Conservation (phyloP, 2,888 invertebrate species). For the Cepaea hortensis region DNA sequence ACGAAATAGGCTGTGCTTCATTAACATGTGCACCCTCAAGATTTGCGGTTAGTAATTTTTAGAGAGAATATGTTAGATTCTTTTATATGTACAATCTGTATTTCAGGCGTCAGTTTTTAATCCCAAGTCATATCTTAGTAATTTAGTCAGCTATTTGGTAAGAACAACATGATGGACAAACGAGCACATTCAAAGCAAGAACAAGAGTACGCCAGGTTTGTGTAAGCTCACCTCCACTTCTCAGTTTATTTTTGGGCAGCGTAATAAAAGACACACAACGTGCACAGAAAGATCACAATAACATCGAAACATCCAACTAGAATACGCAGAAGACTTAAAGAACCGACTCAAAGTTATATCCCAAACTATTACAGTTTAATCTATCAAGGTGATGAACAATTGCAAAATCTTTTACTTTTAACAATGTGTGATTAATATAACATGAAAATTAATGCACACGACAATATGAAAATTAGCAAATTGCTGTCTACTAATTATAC, state of each 20-base stretch:
- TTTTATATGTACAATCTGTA: not conserved
- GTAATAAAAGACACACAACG: too few species aligned
- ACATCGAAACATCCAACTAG: too few species aligned
- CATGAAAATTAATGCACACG: too few species aligned
- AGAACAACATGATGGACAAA: not conserved
- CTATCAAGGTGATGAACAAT: too few species aligned
- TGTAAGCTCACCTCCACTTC: not conserved
- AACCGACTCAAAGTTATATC: too few species aligned
- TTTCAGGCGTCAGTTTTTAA: not conserved
- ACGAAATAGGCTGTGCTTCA: slow-evolving; percentile 20
- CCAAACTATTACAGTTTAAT: too few species aligned
- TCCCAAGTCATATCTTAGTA: not conserved
- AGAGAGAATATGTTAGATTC: not conserved
- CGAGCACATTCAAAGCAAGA: not conserved
- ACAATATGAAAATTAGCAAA: too few species aligned
- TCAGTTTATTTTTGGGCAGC: not conserved
- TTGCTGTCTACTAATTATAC: too few species aligned
- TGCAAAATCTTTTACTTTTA: too few species aligned
- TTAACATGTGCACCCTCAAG: not conserved
- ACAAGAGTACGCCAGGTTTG: not conserved
- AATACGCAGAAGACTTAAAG: too few species aligned
- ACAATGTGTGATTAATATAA: too few species aligned
- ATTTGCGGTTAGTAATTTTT: slow-evolving; percentile 3
- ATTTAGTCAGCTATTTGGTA: not conserved
- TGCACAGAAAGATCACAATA: too few species aligned